These are phyloP conservation scores for Holothuria leucospilota DNA, from an alignment of 53 echinoderm and acorn worm genomes.

Conservation along the genomic window DNA sequence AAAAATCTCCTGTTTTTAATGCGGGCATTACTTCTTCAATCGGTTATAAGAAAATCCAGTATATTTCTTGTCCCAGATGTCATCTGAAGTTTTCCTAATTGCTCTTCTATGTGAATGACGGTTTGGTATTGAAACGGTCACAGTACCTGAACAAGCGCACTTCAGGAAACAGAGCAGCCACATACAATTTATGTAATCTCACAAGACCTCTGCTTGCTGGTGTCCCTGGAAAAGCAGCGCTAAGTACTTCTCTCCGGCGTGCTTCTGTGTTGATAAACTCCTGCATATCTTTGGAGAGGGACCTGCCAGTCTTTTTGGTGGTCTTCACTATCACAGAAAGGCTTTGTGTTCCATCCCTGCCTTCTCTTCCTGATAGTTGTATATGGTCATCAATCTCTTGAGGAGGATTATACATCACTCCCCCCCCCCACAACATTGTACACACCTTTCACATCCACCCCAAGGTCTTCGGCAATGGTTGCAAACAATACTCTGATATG, in stretches of 20 bases:
- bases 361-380: neutral
- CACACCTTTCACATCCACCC: constrained; percentile 13
- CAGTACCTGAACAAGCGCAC: too few species aligned
- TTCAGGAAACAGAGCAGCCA: too few species aligned
- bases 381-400: neutral
- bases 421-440: neutral
- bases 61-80: neutral
- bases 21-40: neutral
- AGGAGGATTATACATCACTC: constrained; percentile 1
- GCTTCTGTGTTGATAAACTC: neutral
- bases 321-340: neutral
- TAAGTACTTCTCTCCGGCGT: constrained; percentile 1
- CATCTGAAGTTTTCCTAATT: neutral
- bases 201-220: too few species aligned
- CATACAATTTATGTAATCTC: too few species aligned
- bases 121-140: too few species aligned
- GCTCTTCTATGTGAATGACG: neutral
- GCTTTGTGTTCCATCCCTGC: neutral
- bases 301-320: neutral
- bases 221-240: neutral
- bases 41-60: neutral
- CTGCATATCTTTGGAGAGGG: neutral
- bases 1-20: neutral
- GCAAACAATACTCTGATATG: neutral
- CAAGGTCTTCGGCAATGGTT: constrained; percentile 13